Evolutionary conservation across 2,888 invertebrate species (phyloP).

Genomic region (Lepidocyrtinus sp.): DNA sequence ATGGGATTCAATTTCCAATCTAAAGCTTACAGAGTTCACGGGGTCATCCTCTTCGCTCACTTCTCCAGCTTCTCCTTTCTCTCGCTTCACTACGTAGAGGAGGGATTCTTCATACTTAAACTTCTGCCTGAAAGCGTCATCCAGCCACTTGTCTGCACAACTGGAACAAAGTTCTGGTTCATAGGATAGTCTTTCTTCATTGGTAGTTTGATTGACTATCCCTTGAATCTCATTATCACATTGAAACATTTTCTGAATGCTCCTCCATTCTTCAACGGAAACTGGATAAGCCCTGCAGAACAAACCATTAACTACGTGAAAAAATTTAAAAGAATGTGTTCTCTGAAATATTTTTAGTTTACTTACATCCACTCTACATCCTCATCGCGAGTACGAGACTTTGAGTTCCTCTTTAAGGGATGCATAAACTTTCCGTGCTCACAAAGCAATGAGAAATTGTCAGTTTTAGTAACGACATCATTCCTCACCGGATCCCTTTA

Average conservation of each 20-base stretch:
- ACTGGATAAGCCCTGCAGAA: conserved; percentile 48
- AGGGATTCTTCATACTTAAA: conserved; percentile 50
- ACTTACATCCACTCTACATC: conserved; percentile 49
- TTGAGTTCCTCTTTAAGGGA: conserved; percentile 41
- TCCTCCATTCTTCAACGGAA: conserved; percentile 50
- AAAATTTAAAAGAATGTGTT: conserved; percentile 20
- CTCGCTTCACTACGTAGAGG: conserved; percentile 45
- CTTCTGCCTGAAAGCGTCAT: conserved; percentile 12
- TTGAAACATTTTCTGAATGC: conserved; percentile 44
- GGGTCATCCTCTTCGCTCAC: conserved; percentile 39
- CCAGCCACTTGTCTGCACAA: conserved; percentile 53
- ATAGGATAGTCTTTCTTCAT: conserved; percentile 32
- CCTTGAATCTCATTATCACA: conserved; percentile 53
- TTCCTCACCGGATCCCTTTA: conserved; percentile 58
- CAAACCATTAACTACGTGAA: too few species aligned
- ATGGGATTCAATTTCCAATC: too few species aligned
- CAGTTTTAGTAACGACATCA: conserved; percentile 23
- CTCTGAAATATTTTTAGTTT: too few species aligned
- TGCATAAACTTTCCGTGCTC: conserved; percentile 58
- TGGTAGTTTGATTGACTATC: conserved; percentile 6
- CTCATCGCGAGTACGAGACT: conserved; percentile 18
- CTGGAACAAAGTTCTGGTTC: conserved; percentile 52
- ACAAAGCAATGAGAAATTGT: conserved; percentile 57
- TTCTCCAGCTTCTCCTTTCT: conserved; percentile 43
- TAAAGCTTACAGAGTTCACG: conserved; percentile 26